A percentile compares a stretch with the other conserved stretches of the same genome.
Evolutionary conservation across 37 sponge, comb jelly and placozoan species (phyloP).

Genomic region (Ephydatia muelleri): DNA sequence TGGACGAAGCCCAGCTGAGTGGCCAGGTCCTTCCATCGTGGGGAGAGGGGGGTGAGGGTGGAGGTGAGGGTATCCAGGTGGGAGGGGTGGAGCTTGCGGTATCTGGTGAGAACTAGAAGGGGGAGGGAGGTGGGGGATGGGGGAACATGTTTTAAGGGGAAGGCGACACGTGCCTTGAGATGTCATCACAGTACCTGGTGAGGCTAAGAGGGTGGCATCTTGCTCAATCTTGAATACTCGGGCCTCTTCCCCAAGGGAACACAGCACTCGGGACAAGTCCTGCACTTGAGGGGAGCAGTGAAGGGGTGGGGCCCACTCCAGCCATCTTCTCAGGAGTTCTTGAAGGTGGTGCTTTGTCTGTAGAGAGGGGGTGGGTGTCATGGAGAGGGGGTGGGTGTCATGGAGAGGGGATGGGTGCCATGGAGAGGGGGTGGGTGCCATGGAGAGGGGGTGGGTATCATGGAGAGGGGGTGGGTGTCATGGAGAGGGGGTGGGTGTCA

Average conservation of each 20-base stretch:
- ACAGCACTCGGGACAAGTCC: not conserved
- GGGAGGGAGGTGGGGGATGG: not conserved
- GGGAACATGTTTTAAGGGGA: too few species aligned
- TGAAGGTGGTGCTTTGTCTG: not conserved
- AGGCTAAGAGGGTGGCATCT: not conserved
- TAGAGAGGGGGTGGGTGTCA: not conserved
- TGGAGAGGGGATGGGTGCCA: not conserved
- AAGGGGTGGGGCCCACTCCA: not conserved
- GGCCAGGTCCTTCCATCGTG: not conserved
- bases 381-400: not conserved
- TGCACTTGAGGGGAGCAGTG: not conserved
- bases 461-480: not conserved
- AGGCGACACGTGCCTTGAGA: too few species aligned
- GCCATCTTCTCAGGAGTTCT: not conserved
- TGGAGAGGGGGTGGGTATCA: not conserved
- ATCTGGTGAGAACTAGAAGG: not conserved
- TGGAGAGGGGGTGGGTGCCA: not conserved
- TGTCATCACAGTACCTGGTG: not conserved
- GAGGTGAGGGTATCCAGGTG: not conserved
- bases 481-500: constrained; percentile 3
- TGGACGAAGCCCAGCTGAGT: not conserved
- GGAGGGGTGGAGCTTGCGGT: not conserved
- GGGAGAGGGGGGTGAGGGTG: not conserved
- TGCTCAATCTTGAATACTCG: not conserved
- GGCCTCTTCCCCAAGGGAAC: not conserved